These are phyloP conservation scores for Zaprionus camerounensis DNA, from an alignment of 1,140 invertebrate species.

Conservation along the genomic window DNA sequence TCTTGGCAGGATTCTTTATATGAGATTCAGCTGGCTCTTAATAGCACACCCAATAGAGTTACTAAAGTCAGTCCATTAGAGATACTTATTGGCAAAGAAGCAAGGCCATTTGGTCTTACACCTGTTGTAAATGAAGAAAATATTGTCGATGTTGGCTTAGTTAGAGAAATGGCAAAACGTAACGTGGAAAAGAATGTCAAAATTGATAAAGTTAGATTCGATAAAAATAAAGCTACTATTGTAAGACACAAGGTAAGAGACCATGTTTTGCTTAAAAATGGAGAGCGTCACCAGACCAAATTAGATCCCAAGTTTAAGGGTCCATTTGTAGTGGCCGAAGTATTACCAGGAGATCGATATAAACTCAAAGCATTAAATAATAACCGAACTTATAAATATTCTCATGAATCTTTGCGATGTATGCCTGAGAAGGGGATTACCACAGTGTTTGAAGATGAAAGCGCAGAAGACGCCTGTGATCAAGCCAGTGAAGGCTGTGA, in stretches of 20 bases:
- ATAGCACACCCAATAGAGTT: neutral
- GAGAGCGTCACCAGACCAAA: neutral
- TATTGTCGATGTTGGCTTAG: neutral
- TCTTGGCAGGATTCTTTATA: neutral
- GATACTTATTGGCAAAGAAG: neutral
- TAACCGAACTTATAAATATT: too few relatives aligned
- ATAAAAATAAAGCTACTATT: neutral
- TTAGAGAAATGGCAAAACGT: neutral
- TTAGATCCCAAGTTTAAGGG: neutral
- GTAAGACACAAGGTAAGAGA: too few relatives aligned
- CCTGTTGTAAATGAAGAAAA: neutral
- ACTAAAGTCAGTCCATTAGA: neutral
- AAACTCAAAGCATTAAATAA: too few relatives aligned
- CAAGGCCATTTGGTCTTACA: neutral
- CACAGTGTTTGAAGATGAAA: too few relatives aligned
- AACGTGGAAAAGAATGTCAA: neutral
- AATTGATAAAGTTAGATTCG: neutral
- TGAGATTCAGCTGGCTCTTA: neutral
- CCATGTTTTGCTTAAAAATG: neutral
- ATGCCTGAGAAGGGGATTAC: too few relatives aligned
- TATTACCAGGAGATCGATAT: too few relatives aligned
- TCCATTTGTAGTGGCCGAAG: neutral
- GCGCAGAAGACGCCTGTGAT: too few relatives aligned
- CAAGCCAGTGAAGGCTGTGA: too few relatives aligned
- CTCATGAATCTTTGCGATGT: too few relatives aligned